Conservation (phyloP, 2,797 vertebrate genomes). For the Channallabes apus region DNA sequence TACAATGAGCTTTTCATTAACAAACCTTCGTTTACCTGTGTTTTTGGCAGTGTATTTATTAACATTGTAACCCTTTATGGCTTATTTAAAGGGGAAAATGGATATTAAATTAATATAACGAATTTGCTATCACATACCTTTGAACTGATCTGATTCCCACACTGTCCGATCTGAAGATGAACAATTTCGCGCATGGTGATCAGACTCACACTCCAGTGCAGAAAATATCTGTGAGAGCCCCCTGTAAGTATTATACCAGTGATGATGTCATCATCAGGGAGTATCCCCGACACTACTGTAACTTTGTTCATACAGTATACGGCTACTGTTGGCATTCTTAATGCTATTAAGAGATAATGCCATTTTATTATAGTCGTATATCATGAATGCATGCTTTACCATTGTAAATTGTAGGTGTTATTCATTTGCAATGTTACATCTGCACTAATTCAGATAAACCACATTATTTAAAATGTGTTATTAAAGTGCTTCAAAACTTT, state of each 20-base stretch:
- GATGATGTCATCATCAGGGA: constrained; percentile 68
- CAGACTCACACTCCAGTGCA: constrained; percentile 47
- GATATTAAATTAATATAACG: background rate
- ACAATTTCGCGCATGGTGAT: constrained; percentile 94
- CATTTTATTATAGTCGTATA: background rate
- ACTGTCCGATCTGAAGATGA: constrained; percentile 96
- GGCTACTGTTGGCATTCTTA: background rate
- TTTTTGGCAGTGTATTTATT: background rate
- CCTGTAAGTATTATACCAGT: constrained; percentile 44
- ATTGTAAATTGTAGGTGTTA: background rate
- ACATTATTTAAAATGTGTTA: background rate
- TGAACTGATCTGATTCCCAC: constrained; percentile 95
- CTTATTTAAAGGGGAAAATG: background rate
- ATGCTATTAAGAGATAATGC: background rate
- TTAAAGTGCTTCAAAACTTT: background rate
- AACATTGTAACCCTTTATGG: background rate
- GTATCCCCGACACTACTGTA: constrained; percentile 34
- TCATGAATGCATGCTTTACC: background rate
- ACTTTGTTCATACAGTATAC: background rate
- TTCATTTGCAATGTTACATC: background rate
- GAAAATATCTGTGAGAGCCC: constrained; percentile 55
- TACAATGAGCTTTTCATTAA: background rate
- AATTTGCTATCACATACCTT: constrained; percentile 78
- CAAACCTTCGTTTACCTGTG: background rate
- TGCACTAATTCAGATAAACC: background rate